Conservation (phyloP, 2,888 invertebrate species). For the Iphiclides podalirius region DNA sequence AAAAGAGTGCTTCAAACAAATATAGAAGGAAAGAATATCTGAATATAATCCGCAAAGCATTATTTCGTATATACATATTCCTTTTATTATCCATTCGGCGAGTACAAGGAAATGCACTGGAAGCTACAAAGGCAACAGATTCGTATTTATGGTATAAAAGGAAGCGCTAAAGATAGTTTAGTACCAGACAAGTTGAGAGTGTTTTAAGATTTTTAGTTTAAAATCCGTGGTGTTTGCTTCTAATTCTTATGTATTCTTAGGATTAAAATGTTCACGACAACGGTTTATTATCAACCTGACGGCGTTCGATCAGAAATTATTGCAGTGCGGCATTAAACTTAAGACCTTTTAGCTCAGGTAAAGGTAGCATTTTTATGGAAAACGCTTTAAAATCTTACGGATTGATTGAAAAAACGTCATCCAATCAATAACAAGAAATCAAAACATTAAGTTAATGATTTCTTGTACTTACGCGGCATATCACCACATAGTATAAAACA, state of each 20-base stretch:
- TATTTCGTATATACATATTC: slow-evolving; percentile 1
- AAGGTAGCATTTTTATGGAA: too few species aligned
- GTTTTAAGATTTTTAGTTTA: slow-evolving; percentile 1
- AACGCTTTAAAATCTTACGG: too few species aligned
- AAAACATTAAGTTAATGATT: too few species aligned
- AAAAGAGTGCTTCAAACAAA: too few species aligned
- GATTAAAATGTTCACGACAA: not conserved
- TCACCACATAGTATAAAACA: too few species aligned
- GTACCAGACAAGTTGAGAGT: not conserved
- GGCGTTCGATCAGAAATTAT: too few species aligned
- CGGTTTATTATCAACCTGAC: too few species aligned
- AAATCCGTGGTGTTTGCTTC: not conserved
- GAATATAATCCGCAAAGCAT: not conserved
- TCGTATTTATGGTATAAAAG: slow-evolving; percentile 7
- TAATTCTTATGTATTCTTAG: not conserved
- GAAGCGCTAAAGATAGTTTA: slow-evolving; percentile 9
- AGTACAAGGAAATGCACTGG: slow-evolving; percentile 14
- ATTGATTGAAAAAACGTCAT: too few species aligned
- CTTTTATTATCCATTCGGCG: slow-evolving; percentile 5
- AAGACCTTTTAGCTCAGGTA: too few species aligned
- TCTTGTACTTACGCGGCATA: too few species aligned
- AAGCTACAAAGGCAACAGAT: slow-evolving; percentile 9
- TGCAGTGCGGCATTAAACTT: too few species aligned
- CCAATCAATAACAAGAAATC: too few species aligned
- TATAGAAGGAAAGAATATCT: not conserved